A percentile compares a stretch with the other conserved stretches of the same genome.
These are phyloP conservation scores for Hydractinia echinata DNA, from an alignment of 30 jellyfish, hydroid and myxozoan species.

Conservation along the genomic window DNA sequence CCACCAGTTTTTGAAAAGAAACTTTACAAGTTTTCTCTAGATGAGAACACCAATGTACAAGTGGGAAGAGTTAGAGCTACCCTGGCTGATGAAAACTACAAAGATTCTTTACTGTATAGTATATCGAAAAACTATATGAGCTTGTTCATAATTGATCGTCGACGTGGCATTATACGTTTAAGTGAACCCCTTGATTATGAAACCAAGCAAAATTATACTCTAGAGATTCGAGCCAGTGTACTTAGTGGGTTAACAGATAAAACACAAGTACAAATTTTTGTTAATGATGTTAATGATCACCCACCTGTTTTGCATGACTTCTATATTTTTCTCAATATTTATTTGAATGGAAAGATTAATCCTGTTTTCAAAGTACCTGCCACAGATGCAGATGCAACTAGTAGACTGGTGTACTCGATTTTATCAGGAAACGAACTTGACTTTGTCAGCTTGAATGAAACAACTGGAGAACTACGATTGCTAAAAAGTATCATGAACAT, in stretches of 20 bases:
- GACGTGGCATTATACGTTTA: conserved; percentile 57
- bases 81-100: conserved; percentile 68
- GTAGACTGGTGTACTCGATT: conserved; percentile 47
- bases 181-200: conserved; percentile 65
- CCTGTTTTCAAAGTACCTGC: conserved; percentile 83
- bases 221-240: conserved; percentile 79
- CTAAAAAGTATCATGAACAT: conserved; percentile 61
- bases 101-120: conserved; percentile 28
- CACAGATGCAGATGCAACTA: conserved; percentile 66
- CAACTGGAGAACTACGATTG: conserved; percentile 70
- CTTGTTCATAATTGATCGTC: conserved; percentile 17
- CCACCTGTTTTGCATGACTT: conserved; percentile 74
- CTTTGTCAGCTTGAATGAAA: conserved; percentile 53
- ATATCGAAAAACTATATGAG: conserved; percentile 5
- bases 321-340: conserved; percentile 63
- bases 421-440: conserved; percentile 60
- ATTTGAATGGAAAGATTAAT: conserved; percentile 45
- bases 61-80: conserved; percentile 67
- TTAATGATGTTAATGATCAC: conserved; percentile 83
- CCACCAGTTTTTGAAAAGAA: conserved; percentile 70
- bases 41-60: conserved; percentile 51
- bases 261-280: conserved; percentile 49
- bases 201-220: conserved; percentile 42
- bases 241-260: conserved; percentile 43
- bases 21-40: conserved; percentile 49